Evolutionary conservation across 1,140 invertebrate species (phyloP).

Genomic region (Colletes gigas): DNA sequence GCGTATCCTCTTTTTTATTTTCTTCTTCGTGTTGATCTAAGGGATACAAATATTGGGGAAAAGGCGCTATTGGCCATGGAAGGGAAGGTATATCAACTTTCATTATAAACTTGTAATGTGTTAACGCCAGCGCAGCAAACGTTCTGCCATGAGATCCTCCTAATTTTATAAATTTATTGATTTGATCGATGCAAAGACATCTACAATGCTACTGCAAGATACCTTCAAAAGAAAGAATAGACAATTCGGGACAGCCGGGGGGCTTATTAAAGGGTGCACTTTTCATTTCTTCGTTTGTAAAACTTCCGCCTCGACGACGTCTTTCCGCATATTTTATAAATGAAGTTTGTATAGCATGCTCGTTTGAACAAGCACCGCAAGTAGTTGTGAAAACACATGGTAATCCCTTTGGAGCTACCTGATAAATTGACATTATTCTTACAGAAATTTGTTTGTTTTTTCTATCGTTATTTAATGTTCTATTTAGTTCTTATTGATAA

Average conservation of each 20-base stretch:
- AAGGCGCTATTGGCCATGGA: conserved; percentile 42
- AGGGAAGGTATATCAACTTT: conserved; percentile 39
- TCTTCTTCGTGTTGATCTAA: conserved; percentile 28
- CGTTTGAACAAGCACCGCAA: conserved; percentile 31
- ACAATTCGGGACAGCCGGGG: conserved; percentile 39
- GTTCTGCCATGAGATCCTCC: conserved; percentile 46
- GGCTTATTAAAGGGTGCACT: conserved; percentile 28
- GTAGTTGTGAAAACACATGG: conserved; percentile 30
- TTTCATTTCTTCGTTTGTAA: conserved; percentile 32
- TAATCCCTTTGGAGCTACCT: conserved; percentile 47
- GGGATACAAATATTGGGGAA: conserved; percentile 32
- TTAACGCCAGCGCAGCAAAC: conserved; percentile 33
- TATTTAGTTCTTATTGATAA: too few relatives aligned
- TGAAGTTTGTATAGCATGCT: conserved; percentile 37
- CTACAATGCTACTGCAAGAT: neutral
- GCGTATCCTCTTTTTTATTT: conserved; percentile 34
- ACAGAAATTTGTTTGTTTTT: neutral
- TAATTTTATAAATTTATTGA: conserved; percentile 25
- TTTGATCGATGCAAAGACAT: neutral
- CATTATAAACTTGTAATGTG: conserved; percentile 29
- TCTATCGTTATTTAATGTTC: neutral
- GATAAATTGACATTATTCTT: neutral
- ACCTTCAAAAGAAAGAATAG: conserved; percentile 41
- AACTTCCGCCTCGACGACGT: neutral
- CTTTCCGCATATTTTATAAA: conserved; percentile 44